phyloP scores from a whole-genome alignment of 2,888 invertebrate genomes.

The Scaptomyza flava region DNA sequence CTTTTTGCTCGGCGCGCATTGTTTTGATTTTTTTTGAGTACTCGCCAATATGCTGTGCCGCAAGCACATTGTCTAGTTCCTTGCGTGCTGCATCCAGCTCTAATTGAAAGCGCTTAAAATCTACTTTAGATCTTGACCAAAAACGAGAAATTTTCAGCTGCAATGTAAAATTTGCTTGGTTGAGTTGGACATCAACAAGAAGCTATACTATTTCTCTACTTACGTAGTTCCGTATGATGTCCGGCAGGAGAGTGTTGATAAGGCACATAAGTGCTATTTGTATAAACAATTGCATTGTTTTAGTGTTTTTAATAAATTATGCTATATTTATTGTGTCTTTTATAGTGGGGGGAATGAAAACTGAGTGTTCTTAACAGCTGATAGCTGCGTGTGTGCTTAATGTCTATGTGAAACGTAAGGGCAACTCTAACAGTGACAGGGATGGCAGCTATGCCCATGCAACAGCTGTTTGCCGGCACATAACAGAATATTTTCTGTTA shows the following conservation, averaged over 20 bases:
- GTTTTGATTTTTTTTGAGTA: constrained; percentile 73
- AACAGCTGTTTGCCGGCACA: constrained; percentile 52
- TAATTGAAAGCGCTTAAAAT: constrained; percentile 31
- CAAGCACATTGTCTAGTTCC: constrained; percentile 62
- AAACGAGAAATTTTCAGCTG: constrained; percentile 69
- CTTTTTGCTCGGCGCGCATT: constrained; percentile 80
- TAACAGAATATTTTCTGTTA: too few relatives aligned
- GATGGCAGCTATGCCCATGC: constrained; percentile 5
- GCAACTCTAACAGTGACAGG: constrained; percentile 45
- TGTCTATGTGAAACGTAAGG: neutral
- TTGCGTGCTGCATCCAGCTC: constrained; percentile 63
- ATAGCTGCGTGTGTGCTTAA: constrained; percentile 17
- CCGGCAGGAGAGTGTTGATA: constrained; percentile 67
- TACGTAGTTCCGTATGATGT: constrained; percentile 64
- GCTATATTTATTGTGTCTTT: constrained; percentile 9
- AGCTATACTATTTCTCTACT: constrained; percentile 4
- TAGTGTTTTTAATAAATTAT: constrained; percentile 25
- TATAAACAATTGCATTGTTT: constrained; percentile 56
- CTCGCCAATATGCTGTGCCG: constrained; percentile 66
- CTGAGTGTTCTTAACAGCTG: constrained; percentile 38
- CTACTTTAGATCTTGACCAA: constrained; percentile 31
- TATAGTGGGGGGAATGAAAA: constrained; percentile 5
- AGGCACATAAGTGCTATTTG: constrained; percentile 62
- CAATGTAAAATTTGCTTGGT: neutral
- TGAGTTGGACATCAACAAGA: neutral